A percentile compares a stretch with the other conserved stretches of the same genome.
phyloP scores from a whole-genome alignment of 2,888 invertebrate species.

The Drosophila paranaensis region DNA sequence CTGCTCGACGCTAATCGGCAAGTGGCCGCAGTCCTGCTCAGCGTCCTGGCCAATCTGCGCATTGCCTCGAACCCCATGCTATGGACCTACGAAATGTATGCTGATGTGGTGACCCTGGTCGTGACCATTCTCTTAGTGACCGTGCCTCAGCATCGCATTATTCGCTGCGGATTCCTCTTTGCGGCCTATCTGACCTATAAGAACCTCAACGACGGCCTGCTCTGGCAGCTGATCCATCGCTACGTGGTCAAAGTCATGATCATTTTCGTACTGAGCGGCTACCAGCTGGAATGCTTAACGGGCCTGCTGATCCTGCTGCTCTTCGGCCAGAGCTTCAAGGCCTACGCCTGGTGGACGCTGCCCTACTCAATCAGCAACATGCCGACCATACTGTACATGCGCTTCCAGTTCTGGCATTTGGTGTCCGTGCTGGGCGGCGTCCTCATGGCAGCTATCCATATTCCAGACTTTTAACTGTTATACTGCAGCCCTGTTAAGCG shows the following conservation, averaged over 20 bases:
- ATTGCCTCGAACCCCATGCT: slow-evolving; percentile 2
- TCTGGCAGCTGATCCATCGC: not conserved
- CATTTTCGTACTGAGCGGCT: not conserved
- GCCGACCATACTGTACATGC: slow-evolving; percentile 1
- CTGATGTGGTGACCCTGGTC: not conserved
- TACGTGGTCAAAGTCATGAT: not conserved
- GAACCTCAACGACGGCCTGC: not conserved
- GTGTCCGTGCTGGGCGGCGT: not conserved
- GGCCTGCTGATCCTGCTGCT: not conserved
- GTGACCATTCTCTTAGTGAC: not conserved
- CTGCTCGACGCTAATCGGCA: not conserved
- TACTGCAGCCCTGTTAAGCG: not conserved
- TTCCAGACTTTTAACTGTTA: not conserved
- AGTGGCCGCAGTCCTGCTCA: not conserved
- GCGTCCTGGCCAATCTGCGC: not conserved
- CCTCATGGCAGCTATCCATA: not conserved
- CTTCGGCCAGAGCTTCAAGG: slow-evolving; percentile 1
- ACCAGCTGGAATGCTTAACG: not conserved
- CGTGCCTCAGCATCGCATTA: not conserved
- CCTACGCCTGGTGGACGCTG: slow-evolving; percentile 6
- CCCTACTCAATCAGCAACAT: not conserved
- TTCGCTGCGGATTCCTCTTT: not conserved
- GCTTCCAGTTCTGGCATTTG: slow-evolving; percentile 8
- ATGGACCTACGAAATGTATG: slow-evolving; percentile 3
- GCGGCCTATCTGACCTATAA: slow-evolving; percentile 5